phyloP scores from a whole-genome alignment of 2,888 invertebrate genomes.

The Eupithecia subumbrata region DNA sequence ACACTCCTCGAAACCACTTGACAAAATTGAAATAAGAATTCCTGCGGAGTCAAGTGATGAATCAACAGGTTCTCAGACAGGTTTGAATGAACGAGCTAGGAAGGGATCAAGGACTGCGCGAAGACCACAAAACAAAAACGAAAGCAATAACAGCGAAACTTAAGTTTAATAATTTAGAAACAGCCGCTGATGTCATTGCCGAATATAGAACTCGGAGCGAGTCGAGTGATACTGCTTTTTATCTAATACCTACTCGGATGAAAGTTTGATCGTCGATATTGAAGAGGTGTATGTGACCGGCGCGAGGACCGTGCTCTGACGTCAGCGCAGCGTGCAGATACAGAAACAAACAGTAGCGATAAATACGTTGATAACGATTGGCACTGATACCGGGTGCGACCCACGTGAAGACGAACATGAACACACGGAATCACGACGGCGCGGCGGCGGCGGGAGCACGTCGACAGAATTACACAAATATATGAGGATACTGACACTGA shows the following conservation, averaged over 20 bases:
- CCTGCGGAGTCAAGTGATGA: slow-evolving; percentile 9
- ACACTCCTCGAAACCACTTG: slow-evolving; percentile 1
- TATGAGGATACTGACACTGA: slow-evolving; percentile 1
- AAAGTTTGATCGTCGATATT: slow-evolving; percentile 42
- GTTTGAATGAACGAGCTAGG: slow-evolving; percentile 20
- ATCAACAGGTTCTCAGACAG: slow-evolving; percentile 31
- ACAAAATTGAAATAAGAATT: slow-evolving; percentile 1
- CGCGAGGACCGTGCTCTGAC: slow-evolving; percentile 54
- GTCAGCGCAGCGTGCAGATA: slow-evolving; percentile 73
- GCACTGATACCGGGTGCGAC: slow-evolving; percentile 69
- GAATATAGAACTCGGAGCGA: slow-evolving; percentile 67
- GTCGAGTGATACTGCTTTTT: slow-evolving; percentile 70
- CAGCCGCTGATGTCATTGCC: slow-evolving; percentile 73
- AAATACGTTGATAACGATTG: slow-evolving; percentile 71
- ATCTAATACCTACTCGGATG: slow-evolving; percentile 60
- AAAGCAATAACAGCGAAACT: slow-evolving; percentile 59
- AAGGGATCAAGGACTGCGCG: slow-evolving; percentile 22
- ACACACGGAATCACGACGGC: slow-evolving; percentile 24
- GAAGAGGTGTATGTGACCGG: slow-evolving; percentile 50
- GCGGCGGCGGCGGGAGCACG: background rate
- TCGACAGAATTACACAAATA: background rate
- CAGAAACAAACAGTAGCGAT: slow-evolving; percentile 79
- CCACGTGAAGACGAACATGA: slow-evolving; percentile 50
- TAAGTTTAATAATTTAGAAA: slow-evolving; percentile 61
- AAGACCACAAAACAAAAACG: slow-evolving; percentile 46